Evolutionary conservation across 2,888 invertebrate species (phyloP).

Genomic region (Diachrysia chrysitis): DNA sequence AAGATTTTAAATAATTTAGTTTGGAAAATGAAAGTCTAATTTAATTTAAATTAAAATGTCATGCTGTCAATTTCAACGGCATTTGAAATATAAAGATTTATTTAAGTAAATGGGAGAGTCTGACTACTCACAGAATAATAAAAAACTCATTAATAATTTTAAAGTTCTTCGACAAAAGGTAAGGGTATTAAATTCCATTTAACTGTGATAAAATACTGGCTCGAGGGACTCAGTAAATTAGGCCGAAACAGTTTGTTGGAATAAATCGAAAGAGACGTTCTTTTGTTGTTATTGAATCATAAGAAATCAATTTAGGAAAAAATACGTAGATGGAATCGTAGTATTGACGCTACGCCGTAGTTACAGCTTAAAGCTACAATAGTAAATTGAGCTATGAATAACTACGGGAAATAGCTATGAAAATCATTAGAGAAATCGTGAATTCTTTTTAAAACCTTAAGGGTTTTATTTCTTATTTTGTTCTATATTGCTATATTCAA

Average conservation of each 20-base stretch:
- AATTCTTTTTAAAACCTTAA: background rate
- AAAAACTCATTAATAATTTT: slow-evolving; percentile 18
- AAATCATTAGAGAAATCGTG: background rate
- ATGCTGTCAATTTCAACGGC: background rate
- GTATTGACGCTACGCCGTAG: slow-evolving; percentile 8
- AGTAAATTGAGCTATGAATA: background rate
- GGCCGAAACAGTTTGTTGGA: slow-evolving; percentile 11
- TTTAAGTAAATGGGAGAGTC: background rate
- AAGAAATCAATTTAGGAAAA: background rate
- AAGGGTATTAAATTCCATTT: slow-evolving; percentile 24
- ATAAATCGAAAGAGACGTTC: slow-evolving; percentile 2
- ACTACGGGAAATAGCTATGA: background rate
- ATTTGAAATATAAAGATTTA: slow-evolving; percentile 2
- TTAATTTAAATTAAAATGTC: slow-evolving; percentile 4
- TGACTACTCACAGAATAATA: slow-evolving; percentile 10
- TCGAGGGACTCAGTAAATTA: slow-evolving; percentile 22
- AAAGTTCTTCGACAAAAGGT: slow-evolving; percentile 12
- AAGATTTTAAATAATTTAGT: background rate
- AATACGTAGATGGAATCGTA: background rate
- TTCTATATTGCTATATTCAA: background rate
- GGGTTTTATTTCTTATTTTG: background rate
- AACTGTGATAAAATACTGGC: slow-evolving; percentile 37
- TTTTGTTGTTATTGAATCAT: background rate
- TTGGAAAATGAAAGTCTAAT: background rate
- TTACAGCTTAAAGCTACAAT: background rate